Conservation (phyloP, 2,888 invertebrate genomes). For the Rhamnusium bicolor region DNA sequence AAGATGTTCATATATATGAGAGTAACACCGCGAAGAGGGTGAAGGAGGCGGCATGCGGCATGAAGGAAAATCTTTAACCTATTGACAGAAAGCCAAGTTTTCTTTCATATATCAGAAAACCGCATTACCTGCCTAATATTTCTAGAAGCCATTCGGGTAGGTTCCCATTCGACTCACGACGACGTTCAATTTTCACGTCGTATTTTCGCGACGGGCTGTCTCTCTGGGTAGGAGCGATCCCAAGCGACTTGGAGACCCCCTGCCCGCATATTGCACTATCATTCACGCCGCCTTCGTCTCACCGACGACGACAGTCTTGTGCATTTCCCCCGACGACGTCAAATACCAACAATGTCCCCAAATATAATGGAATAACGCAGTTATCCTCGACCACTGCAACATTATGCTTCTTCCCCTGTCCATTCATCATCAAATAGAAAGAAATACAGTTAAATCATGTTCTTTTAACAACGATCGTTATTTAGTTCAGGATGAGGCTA, state of each 20-base stretch:
- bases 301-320: constrained; percentile 40
- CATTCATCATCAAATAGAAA: constrained; percentile 26
- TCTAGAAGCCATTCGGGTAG: constrained; percentile 48
- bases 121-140: constrained; percentile 56
- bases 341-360: constrained; percentile 56
- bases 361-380: constrained; percentile 60
- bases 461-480: too few relatives aligned
- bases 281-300: constrained; percentile 55
- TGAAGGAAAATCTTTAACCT: constrained; percentile 33
- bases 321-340: constrained; percentile 61
- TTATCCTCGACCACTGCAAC: constrained; percentile 48
- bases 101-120: constrained; percentile 49
- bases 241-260: constrained; percentile 59
- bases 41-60: background rate
- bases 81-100: constrained; percentile 47
- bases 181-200: constrained; percentile 63
- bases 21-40: background rate
- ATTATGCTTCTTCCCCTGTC: constrained; percentile 23
- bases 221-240: constrained; percentile 48
- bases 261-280: constrained; percentile 64
- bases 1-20: background rate
- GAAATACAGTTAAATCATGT: too few relatives aligned
- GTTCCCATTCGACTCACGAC: constrained; percentile 60
- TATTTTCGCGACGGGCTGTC: constrained; percentile 59
- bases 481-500: too few relatives aligned